Base-by-base conservation (phyloP, 1,140 invertebrate species). In the Plectus sambesii region DNA sequence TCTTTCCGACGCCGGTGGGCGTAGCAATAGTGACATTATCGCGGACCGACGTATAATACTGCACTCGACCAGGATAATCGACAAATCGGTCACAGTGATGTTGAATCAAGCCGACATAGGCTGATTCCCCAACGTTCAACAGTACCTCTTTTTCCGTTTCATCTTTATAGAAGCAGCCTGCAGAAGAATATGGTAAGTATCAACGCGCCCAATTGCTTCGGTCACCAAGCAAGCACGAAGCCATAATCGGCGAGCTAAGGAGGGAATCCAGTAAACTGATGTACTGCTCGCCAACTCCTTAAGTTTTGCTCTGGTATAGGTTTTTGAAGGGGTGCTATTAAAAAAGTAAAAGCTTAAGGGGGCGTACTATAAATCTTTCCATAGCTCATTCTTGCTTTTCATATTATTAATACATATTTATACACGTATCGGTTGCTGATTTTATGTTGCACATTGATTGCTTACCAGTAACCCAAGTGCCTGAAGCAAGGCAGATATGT, bases 91-190 rank as follows among this genome's bases (percentile, higher is more conserved):
- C 66, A 33, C 63, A 66, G 26, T 59, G 66, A 42, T 66, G 66
- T 37, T 51, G 45, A 22, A 66, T 60, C 2, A 69, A 35, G n/a
- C 63, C 63, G 38, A 66, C 63, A 47, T 59, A 63, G 3, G 47
- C 62, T 27, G 42, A 46, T 17, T 66, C 50, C 19, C 59, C 63
- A 20, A 66, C 51, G 30, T 47, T 55, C 1, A 66, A 42, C 9
- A 62, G 39, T 6, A 61, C 48, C 49, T 62, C 65, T 3, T 63
- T 30, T 4, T 55, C 48, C n/a, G 63, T 66, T 51, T 66, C 63
- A 38, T 66, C 68, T 40, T 63, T 51, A 33, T 63, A 66, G 36
- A 62, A 66, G 40, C 63, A 66, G 1, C 63, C 63, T 66, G n/a
- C n/a, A n/a, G n/a, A n/a, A n/a, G n/a, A n/a, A n/a, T n/a, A n/a